Base-by-base conservation (phyloP, 1,140 invertebrate species). In the Cyclargus thomasi region DNA sequence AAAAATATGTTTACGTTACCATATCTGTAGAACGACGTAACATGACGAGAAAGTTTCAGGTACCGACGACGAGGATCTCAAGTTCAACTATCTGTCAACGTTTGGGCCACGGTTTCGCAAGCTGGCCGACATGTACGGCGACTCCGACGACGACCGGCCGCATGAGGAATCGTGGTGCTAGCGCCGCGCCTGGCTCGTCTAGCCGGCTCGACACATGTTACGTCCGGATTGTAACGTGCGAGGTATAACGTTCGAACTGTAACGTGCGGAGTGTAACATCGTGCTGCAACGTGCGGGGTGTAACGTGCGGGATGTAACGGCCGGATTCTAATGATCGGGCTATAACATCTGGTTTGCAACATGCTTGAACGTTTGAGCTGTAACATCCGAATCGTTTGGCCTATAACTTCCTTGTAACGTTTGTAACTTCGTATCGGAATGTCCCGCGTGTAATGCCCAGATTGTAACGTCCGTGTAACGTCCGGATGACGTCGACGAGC, bases 51-150 rank as follows among this genome's bases (percentile, higher is more conserved):
- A 20, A 0, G 64, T 67, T 59, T 6, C 72, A 94, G 95, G 95
- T 81, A 97, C 96, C 65, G 97, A 98, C 82, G 97, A 98, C 79
- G 96, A 96, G 64, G 97, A 98, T 91, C 93, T 99, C 73, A 98
- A 99, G 83, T 99, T 99, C 91, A 97, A 99, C 88, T 98, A 99
- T 91, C 91, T 99, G 74, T 98, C 97, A 29, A 97, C 97, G 80
- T 99, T 99, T 91, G 98, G 98, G 36, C 98, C 98, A 39, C 93
- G 97, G 67, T 99, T 99, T 93, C 94, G 97, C 74, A 99, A 99
- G 82, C 91, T 99, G 65, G 98, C 98, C 8, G 97, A 99, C 80
- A 99, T 99, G 97, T 99, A 99, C 86, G 97, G 97, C 16, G 96
- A 97, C 79, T 95, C 96, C 71, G 95, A 96, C 16, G 96, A 97